Evolutionary conservation across 2,888 invertebrate species (phyloP).

Genomic region (Pachymerium ferrugineum): DNA sequence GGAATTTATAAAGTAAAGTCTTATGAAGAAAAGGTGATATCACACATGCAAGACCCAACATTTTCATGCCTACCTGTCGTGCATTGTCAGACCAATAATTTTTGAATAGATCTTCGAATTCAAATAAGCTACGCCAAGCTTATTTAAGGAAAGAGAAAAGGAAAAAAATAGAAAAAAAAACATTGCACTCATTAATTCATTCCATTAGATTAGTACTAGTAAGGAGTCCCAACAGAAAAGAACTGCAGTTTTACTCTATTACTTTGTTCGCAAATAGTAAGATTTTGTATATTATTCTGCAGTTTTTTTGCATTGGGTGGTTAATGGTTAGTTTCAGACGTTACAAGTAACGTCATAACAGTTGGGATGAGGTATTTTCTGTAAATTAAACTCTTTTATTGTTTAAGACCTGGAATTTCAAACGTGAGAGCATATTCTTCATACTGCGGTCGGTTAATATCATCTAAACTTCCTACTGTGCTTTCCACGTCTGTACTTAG

Average conservation of each 20-base stretch:
- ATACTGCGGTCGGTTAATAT: conserved; percentile 42
- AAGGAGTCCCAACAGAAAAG: not conserved
- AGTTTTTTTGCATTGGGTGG: no score
- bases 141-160: not conserved
- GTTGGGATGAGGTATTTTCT: no score
- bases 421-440: conserved; percentile 44
- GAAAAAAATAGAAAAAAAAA: not conserved
- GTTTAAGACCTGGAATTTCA: conserved; percentile 43
- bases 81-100: conserved; percentile 28
- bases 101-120: conserved; percentile 30
- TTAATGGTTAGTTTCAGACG: no score
- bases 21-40: not conserved
- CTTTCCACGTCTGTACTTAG: conserved; percentile 63
- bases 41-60: not conserved
- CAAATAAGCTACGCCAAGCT: conserved; percentile 25
- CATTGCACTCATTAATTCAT: not conserved
- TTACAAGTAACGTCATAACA: no score
- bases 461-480: conserved; percentile 56
- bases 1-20: not conserved
- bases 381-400: not conserved
- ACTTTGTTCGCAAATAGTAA: no score
- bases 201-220: not conserved
- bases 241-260: no score
- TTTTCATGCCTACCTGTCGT: conserved; percentile 16
- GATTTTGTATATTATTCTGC: not conserved